phyloP scores from a whole-genome alignment of 2,888 invertebrate species.

The Drosophila neotestacea region DNA sequence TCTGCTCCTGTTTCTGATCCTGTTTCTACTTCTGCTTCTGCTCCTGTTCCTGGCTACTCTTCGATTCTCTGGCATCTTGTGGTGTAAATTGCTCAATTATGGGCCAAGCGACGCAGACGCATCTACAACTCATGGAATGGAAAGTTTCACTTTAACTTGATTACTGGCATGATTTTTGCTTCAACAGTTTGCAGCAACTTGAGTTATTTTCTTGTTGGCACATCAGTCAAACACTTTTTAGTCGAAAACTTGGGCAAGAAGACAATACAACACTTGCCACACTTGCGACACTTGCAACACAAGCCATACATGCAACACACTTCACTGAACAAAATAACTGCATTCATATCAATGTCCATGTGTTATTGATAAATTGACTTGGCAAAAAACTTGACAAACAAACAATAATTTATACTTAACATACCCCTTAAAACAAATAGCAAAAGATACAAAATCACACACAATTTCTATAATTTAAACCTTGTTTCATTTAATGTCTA shows the following conservation, averaged over 20 bases:
- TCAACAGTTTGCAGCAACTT: slow-evolving; percentile 42
- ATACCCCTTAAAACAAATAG: too few species aligned
- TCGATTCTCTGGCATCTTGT: slow-evolving; percentile 35
- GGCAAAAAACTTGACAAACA: too few species aligned
- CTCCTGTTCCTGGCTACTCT: background rate
- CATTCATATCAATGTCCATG: too few species aligned
- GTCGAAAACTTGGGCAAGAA: slow-evolving; percentile 21
- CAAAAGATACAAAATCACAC: too few species aligned
- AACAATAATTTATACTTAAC: too few species aligned
- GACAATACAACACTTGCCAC: slow-evolving; percentile 4
- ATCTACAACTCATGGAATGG: slow-evolving; percentile 11
- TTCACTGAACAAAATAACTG: slow-evolving; percentile 1
- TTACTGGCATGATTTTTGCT: slow-evolving; percentile 54
- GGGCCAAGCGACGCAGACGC: slow-evolving; percentile 51
- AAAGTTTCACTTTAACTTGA: slow-evolving; percentile 72
- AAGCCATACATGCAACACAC: slow-evolving; percentile 1
- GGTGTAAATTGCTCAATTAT: slow-evolving; percentile 79
- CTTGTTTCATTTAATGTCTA: too few species aligned
- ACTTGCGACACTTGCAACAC: slow-evolving; percentile 1
- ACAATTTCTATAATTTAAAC: too few species aligned
- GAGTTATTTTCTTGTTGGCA: slow-evolving; percentile 55
- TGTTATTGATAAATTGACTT: too few species aligned
- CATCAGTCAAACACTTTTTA: slow-evolving; percentile 54
- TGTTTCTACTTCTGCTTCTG: background rate
- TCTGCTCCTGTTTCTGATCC: background rate